Conservation (phyloP, 1,140 invertebrate species). For the Cydia strobilella region DNA sequence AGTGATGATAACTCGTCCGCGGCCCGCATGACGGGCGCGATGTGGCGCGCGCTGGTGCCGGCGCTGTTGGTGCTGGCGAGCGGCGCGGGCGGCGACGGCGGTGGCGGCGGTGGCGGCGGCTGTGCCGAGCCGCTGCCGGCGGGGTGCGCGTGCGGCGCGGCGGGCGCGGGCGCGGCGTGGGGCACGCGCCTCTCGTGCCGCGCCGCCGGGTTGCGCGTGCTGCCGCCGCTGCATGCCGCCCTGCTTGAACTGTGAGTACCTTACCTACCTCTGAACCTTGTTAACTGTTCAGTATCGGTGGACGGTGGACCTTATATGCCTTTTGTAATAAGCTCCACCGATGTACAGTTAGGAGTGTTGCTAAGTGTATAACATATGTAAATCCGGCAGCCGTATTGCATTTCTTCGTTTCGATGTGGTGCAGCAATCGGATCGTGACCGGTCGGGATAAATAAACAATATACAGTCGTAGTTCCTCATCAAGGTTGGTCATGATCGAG, state of each 20-base stretch:
- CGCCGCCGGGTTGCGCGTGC: conserved; percentile 25
- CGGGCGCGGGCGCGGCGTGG: conserved; percentile 12
- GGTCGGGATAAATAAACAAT: not conserved
- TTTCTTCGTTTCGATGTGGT: not conserved
- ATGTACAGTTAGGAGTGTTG: too few species aligned
- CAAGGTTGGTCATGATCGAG: not conserved
- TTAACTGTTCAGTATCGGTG: not conserved
- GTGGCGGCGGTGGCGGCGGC: not conserved
- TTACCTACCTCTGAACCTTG: too few species aligned
- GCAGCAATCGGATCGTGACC: not conserved
- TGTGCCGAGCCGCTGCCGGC: not conserved
- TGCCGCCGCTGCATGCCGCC: conserved; percentile 32
- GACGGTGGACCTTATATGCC: too few species aligned
- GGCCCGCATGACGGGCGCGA: not conserved
- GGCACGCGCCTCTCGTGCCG: conserved; percentile 28
- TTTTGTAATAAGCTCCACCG: too few species aligned
- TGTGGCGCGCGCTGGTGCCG: conserved; percentile 23
- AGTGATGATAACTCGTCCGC: not conserved
- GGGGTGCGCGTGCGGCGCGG: conserved; percentile 12
- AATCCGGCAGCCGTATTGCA: not conserved
- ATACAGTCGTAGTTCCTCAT: not conserved
- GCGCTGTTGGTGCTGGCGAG: conserved; percentile 8
- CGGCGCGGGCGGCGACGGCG: not conserved
- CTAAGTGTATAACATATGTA: too few species aligned
- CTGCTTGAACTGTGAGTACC: conserved; percentile 33